phyloP scores from a whole-genome alignment of 2,113 vertebrate species.

The Sisor rabdophorus region DNA sequence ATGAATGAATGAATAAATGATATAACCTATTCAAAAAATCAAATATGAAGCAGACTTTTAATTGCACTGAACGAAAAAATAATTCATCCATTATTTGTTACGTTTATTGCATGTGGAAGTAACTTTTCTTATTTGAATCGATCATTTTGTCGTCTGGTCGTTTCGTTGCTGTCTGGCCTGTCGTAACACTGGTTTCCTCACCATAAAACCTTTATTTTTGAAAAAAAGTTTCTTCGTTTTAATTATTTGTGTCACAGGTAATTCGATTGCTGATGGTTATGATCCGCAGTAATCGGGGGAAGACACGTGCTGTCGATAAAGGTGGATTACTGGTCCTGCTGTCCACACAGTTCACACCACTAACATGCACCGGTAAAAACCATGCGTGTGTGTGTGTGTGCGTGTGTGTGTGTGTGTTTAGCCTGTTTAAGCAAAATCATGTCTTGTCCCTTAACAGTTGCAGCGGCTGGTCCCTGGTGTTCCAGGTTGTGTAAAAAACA shows the following conservation, averaged over 20 bases:
- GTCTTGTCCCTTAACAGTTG: constrained; percentile 28
- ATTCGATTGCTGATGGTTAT: constrained; percentile 25
- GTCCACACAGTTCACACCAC: neutral
- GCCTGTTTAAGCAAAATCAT: neutral
- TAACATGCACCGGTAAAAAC: constrained; percentile 9
- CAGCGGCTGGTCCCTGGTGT: constrained; percentile 40
- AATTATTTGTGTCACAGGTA: constrained; percentile 21
- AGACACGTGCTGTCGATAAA: neutral
- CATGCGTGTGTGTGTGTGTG: neutral
- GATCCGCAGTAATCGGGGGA: neutral
- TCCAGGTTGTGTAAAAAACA: constrained; percentile 1
- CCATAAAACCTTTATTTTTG: too few species aligned
- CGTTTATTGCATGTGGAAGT: too few species aligned
- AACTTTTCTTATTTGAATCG: too few species aligned
- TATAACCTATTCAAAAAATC: too few species aligned
- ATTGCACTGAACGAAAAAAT: too few species aligned
- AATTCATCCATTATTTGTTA: too few species aligned
- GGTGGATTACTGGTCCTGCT: constrained; percentile 24
- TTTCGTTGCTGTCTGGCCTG: too few species aligned
- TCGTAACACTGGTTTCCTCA: too few species aligned
- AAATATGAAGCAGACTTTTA: too few species aligned
- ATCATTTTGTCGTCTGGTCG: too few species aligned
- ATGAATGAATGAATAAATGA: too few species aligned
- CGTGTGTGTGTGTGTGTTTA: neutral
- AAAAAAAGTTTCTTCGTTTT: neutral